Evolutionary conservation across 2,888 invertebrate genomes (phyloP).

Genomic region (Epinotia bilunana): DNA sequence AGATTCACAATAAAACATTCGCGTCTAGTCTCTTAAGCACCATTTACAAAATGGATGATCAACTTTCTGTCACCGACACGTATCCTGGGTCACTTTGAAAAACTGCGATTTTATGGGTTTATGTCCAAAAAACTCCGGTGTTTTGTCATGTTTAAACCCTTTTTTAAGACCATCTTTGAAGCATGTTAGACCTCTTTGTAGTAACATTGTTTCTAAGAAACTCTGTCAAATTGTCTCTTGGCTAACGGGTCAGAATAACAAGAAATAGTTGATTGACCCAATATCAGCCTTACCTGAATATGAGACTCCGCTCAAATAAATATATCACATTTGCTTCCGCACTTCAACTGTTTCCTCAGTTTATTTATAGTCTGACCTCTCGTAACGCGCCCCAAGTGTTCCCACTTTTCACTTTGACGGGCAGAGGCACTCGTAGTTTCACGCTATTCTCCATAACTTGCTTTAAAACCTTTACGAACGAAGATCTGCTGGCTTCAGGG

Average conservation of each 20-base stretch:
- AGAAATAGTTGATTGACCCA: not conserved
- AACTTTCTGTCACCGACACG: not conserved
- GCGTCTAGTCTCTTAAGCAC: not conserved
- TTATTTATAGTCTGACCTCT: slow-evolving; percentile 58
- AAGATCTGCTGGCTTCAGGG: slow-evolving; percentile 80
- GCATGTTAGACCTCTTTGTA: too few species aligned
- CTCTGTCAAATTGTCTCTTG: too few species aligned
- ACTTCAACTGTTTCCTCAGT: not conserved
- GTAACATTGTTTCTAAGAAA: too few species aligned
- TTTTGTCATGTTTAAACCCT: too few species aligned
- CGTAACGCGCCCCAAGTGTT: slow-evolving; percentile 89
- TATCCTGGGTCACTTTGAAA: not conserved
- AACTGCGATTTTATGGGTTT: not conserved
- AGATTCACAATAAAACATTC: slow-evolving; percentile 30
- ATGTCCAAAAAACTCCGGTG: not conserved
- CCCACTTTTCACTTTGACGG: slow-evolving; percentile 94
- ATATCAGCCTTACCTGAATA: not conserved
- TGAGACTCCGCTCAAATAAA: slow-evolving; percentile 9
- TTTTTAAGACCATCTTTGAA: too few species aligned
- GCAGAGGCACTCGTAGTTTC: slow-evolving; percentile 90
- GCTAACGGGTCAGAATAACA: too few species aligned
- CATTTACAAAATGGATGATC: not conserved
- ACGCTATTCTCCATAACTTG: slow-evolving; percentile 92
- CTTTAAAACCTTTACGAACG: slow-evolving; percentile 87
- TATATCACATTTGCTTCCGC: slow-evolving; percentile 3